Conservation (phyloP, 35 echinoderm and acorn worm species). For the Holothuria glaberrima region DNA sequence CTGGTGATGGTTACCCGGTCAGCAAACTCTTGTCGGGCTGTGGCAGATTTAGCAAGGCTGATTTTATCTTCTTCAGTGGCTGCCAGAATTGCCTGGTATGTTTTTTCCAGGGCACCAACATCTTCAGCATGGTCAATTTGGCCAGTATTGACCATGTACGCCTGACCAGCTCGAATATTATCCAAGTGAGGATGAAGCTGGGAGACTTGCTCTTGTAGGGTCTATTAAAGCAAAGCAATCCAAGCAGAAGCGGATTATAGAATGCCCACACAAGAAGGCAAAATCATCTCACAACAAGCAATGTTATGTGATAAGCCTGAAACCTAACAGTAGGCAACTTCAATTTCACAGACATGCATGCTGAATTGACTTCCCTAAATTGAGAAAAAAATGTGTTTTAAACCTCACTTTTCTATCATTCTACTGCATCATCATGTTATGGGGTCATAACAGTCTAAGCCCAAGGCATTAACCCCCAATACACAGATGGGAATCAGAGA, state of each 20-base stretch:
- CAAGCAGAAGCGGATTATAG: too few species aligned
- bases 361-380: too few species aligned
- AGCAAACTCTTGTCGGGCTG: conserved; percentile 12
- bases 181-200: conserved; percentile 2
- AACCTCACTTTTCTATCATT: too few species aligned
- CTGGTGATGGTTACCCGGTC: conserved; percentile 1
- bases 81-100: neutral
- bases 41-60: conserved; percentile 12
- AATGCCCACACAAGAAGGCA: neutral
- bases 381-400: too few species aligned
- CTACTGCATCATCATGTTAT: too few species aligned
- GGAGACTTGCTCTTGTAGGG: conserved; percentile 5
- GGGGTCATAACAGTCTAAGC: too few species aligned
- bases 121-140: conserved; percentile 36
- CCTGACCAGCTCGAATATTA: neutral
- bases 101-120: neutral
- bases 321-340: too few species aligned
- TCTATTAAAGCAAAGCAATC: neutral
- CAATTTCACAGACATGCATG: too few species aligned
- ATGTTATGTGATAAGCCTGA: too few species aligned
- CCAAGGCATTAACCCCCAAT: too few species aligned
- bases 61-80: conserved; percentile 17
- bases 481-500: too few species aligned
- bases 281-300: neutral
- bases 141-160: neutral